Percentiles rank a stretch among this genome's conserved stretches.
These are phyloP conservation scores for Diglossa cyanea DNA, from an alignment of 2,797 vertebrate species.

Conservation along the genomic window DNA sequence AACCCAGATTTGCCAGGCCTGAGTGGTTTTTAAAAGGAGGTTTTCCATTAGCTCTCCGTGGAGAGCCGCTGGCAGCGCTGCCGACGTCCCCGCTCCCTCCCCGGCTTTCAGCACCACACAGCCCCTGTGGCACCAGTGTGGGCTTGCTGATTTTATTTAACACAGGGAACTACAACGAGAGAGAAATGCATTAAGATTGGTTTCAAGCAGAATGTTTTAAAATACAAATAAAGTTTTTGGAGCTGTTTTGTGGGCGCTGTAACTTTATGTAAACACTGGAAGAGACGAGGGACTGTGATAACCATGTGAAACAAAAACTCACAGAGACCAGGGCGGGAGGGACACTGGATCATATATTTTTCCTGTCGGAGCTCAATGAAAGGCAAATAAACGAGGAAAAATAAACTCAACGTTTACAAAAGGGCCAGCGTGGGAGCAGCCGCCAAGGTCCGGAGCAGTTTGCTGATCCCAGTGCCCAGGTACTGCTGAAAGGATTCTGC, in stretches of 20 bases:
- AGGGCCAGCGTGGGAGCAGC: background rate
- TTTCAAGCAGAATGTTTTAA: background rate
- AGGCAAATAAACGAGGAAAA: background rate
- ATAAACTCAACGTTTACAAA: background rate
- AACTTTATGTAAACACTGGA: background rate
- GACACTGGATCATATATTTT: background rate
- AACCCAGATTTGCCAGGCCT: background rate
- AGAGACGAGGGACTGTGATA: background rate
- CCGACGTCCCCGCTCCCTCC: background rate
- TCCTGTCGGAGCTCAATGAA: background rate
- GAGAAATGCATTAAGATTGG: background rate
- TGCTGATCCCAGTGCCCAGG: background rate
- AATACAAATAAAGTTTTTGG: background rate
- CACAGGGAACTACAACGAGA: background rate
- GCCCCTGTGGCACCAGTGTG: background rate
- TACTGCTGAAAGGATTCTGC: background rate
- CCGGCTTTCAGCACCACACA: background rate
- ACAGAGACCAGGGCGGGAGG: background rate
- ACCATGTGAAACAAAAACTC: background rate
- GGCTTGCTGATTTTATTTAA: background rate
- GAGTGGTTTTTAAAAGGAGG: conserved; percentile 8
- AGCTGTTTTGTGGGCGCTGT: rapidly evolving
- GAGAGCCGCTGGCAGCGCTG: background rate
- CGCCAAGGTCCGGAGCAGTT: background rate
- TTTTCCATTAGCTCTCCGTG: background rate